Base-by-base conservation (phyloP, 2,888 invertebrate species). In the Gonocerus acuteangulatus region DNA sequence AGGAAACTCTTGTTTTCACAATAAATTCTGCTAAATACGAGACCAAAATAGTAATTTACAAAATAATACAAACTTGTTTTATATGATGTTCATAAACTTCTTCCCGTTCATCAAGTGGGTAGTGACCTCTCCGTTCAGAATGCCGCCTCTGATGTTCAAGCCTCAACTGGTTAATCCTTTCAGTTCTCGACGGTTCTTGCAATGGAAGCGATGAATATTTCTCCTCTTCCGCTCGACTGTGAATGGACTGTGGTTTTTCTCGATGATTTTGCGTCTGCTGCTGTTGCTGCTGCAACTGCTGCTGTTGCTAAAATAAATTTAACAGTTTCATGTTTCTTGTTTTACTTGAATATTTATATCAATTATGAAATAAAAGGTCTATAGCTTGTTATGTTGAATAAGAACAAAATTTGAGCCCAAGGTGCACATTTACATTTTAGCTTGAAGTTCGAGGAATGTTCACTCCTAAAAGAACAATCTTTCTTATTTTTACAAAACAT, bases 101-200 rank as follows among this genome's bases (percentile, higher is more conserved):
- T 65, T 80, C 78, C 60, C 76, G 71, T 45, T 80, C 80, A 44
- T 82, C 81, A 2, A 76, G 71, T 1, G 80, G 80, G 70, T 82
- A 82, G 60, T 79, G 79, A 1, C 81, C 79, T 60, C 80, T 78
- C 49, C 82, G 72, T 69, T 80, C 79, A 16, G 76, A 76, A 70
- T 82, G 79, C 45, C 79, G 73, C 42, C 79, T 77, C 69, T 82
- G 81, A 67, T 82, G 80, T 66, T 78, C 74, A 1, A 75, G 72
- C 32, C 79, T 69, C 61, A 80, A 69, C 65, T 77, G 76, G 67
- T 78, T 77, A 62, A 79, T 78, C 61, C 76, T 71, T 65, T 79
- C 78, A 7, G 72, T 70, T 19, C 74, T 68, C 47, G 70, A 69
- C 32, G 64, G 64, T 47, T 66, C 67, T 11, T 60, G 59, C 16